phyloP scores from a whole-genome alignment of 2,797 vertebrate species.

The Spinus olivaceus region DNA sequence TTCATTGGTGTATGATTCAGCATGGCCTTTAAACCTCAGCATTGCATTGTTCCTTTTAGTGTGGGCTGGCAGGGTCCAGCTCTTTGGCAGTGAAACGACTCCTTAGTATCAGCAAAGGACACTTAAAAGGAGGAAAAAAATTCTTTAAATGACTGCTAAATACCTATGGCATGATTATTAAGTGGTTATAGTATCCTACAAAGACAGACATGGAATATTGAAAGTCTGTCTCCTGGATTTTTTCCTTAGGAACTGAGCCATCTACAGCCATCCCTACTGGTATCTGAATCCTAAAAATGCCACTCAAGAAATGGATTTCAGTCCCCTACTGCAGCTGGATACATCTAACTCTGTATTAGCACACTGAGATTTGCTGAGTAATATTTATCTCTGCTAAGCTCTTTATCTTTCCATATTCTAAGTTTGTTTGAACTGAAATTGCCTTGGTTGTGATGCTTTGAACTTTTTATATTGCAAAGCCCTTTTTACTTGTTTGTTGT shows the following conservation, averaged over 20 bases:
- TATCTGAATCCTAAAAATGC: neutral
- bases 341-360: neutral
- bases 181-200: neutral
- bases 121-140: neutral
- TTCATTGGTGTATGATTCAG: neutral
- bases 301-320: neutral
- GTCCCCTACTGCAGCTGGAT: neutral
- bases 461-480: neutral
- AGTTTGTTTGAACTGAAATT: slow-evolving; percentile 1
- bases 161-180: neutral
- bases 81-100: neutral
- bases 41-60: neutral
- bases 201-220: neutral
- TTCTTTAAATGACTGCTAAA: neutral
- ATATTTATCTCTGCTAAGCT: neutral
- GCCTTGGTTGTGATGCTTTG: neutral
- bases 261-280: neutral
- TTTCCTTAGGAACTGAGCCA: neutral
- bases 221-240: neutral
- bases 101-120: neutral
- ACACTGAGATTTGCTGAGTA: neutral
- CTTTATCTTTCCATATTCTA: neutral
- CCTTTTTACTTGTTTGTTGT: neutral
- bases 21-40: neutral
- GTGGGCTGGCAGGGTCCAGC: neutral